Evolutionary conservation across 2,113 vertebrate species (phyloP).

Genomic region (Dicaeum eximium): DNA sequence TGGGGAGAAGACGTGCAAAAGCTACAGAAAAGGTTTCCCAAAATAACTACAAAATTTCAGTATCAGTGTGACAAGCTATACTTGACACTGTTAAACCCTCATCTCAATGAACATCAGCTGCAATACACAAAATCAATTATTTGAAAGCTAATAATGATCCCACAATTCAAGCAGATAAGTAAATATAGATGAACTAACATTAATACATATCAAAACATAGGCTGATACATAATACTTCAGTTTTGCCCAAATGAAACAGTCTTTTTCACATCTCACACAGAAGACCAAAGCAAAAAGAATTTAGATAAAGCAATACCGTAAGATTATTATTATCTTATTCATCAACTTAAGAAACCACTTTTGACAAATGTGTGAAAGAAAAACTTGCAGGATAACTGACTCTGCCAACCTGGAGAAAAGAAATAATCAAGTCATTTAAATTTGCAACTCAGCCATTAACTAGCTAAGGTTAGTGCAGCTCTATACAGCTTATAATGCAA

Average conservation of each 20-base stretch:
- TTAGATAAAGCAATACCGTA: neutral
- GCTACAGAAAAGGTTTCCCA: neutral
- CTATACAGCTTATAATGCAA: fast-evolving
- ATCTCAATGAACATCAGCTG: neutral
- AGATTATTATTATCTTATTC: neutral
- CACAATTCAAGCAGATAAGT: neutral
- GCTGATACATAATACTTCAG: neutral
- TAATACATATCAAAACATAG: neutral
- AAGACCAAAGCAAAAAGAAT: neutral
- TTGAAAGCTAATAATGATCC: neutral
- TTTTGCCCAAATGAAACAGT: neutral
- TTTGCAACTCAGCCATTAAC: neutral
- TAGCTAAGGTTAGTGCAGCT: neutral
- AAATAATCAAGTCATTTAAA: neutral
- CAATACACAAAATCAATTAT: neutral
- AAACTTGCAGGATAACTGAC: neutral
- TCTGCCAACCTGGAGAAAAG: neutral
- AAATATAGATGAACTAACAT: neutral
- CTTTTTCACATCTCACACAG: neutral
- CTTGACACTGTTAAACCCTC: neutral
- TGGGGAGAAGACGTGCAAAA: neutral
- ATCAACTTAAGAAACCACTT: neutral
- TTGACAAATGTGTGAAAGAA: neutral
- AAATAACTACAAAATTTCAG: neutral
- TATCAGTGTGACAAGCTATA: neutral